Base-by-base conservation (phyloP, 1,140 invertebrate genomes). In the Hydropsyche tenuis region DNA sequence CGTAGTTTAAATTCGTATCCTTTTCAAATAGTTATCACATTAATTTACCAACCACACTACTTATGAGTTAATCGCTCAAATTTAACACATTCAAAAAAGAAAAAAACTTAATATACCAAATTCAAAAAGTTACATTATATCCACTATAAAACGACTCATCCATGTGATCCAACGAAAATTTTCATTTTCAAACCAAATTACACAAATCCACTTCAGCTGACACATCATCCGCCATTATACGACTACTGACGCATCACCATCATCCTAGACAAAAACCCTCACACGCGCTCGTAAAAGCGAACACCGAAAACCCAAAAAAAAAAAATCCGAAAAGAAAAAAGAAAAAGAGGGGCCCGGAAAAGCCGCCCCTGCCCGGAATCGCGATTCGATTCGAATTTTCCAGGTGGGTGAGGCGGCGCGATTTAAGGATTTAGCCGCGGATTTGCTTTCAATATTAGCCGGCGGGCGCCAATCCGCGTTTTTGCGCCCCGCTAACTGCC, bases 371-470 rank as follows among this genome's bases (percentile, higher is more conserved):
- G 76, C 73, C 74, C 65, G 60, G 72, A 75, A 77, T 77, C 69
- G 76, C 71, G 76, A 77, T 77, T 77, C 76, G 70, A 77, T 73
- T 77, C 76, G 76, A 77, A 82, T 81, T 83, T 84, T 82, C 82
- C 84, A 85, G 85, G 84, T 85, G 82, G 81, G 82, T 80, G 79
- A 80, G 82, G 81, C 83, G 80, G 79, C 80, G 81, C 83, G 85
- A 84, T 85, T 85, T 85, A 85, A 86, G 85, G 85, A 83, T 84
- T 86, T 86, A 85, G 81, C 79, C 81, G 82, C 82, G 85, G 85
- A 85, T 86, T 85, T 85, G 84, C 82, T 86, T 86, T 86, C 85
- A 86, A 86, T 86, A 86, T 85, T 85, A 86, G 83, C 82, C 81
- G 81, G 81, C 81, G 80, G 80, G 81, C 79, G 79, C 78, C 79